Evolutionary conservation across 2,113 vertebrate species (phyloP), one percentile per base, ranked within the genome.

Genomic region (Silurus meridionalis): DNA sequence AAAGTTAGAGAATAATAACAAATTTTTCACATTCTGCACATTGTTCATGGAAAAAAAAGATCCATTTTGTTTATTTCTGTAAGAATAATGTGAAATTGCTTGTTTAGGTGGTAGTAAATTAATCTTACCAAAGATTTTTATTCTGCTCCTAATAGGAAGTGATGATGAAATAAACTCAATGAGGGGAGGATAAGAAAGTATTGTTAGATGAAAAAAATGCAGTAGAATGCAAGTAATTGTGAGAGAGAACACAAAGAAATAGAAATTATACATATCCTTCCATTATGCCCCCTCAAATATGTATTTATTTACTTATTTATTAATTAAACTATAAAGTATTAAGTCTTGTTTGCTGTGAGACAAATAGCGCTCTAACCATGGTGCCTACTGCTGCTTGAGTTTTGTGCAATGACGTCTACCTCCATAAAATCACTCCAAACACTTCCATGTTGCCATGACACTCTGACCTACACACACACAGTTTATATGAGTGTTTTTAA

Each of bases 361-460:
- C 77, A 82, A 53, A 83, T 77, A 86, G 78, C 57, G 53, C 57
- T 88, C 85, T 90, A n/a, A 82, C 78, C 69, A 11, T 67, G 71
- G 80, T 80, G 46, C 46, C 79, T 79, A 19, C 25, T n/a, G 48
- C 63, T 87, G 85, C 64, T 71, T 87, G 48, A 84, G 55, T 83
- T 85, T 64, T 80, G 48, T 66, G 17, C 77, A 21, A 87, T 55
- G 23, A 82, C 81, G 48, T 52, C 63, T 15, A 25, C 57, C 61
- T 28, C 72, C 67, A 89, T 85, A 85, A 89, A 89, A 80, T 81
- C 86, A 83, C 63, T 28, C 88, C 67, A 85, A 90, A 80, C 71
- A 85, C 80, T 83, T 50, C 80, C 63, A 60, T 82, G 90, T 88
- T 87, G 75, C 90, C 88, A 86, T 91, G 89, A 87, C 61, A 80